Conservation (phyloP, 2,888 invertebrate genomes). For the Eueremaeus valkanovi region DNA sequence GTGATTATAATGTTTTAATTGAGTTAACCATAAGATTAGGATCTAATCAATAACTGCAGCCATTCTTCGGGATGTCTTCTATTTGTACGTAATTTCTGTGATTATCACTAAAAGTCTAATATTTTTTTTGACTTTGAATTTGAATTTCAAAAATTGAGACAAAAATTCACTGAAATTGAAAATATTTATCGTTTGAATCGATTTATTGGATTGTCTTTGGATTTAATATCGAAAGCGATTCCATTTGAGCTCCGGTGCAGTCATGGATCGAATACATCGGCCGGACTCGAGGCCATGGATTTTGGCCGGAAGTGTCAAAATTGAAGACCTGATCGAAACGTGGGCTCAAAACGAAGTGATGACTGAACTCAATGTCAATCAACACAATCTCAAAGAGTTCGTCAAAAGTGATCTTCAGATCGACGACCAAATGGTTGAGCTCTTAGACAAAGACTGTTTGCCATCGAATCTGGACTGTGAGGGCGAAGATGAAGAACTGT, state of each 20-base stretch:
- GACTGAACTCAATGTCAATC: neutral
- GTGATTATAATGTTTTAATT: too few relatives aligned
- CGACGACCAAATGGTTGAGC: neutral
- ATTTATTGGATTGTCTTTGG: neutral
- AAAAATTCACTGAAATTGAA: too few relatives aligned
- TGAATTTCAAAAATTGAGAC: too few relatives aligned
- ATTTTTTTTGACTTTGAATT: too few relatives aligned
- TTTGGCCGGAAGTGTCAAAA: conserved; percentile 21
- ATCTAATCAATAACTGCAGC: too few relatives aligned
- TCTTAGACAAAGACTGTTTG: neutral
- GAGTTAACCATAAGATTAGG: too few relatives aligned
- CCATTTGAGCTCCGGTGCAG: too few relatives aligned
- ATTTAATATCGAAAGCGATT: neutral
- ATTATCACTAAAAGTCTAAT: too few relatives aligned
- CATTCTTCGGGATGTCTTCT: too few relatives aligned
- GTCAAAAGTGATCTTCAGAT: conserved; percentile 9
- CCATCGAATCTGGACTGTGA: neutral
- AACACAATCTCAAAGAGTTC: conserved; percentile 7
- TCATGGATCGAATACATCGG: conserved; percentile 14
- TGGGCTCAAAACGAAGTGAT: neutral
- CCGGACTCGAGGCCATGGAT: conserved; percentile 26
- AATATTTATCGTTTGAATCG: neutral
- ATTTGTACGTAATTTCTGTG: too few relatives aligned
- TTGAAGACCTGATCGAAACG: neutral
- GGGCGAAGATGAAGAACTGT: conserved; percentile 13